Base-by-base conservation (phyloP, 2,888 invertebrate species). In the Diarsia brunnea region DNA sequence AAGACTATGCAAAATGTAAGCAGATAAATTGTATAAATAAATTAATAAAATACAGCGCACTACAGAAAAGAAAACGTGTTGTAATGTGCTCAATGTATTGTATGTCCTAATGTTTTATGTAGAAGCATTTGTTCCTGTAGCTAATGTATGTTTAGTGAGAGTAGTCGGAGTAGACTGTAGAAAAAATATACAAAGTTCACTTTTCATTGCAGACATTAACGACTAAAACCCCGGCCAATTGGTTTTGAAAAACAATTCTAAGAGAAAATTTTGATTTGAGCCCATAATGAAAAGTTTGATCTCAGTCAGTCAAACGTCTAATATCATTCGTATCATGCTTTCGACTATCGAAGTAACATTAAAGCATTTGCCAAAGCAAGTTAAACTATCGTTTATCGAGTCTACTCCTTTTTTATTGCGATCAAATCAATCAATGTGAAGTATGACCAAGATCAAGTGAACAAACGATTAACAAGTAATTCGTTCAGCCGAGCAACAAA, bases 401-500 rank as follows among this genome's bases (percentile, higher is more conserved):
- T 93, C 95, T 95, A 95, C 94, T 93, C 94, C 93, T 92, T 92
- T 89, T 81, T 89, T 90, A 90, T 89, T 91, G 95, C 94, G 95
- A 95, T 94, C 94, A 93, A 93, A 94, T 93, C 93, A 92, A 94
- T 93, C 91, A 93, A 90, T 93, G 95, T 95, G 95, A 95, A 92
- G 91, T 93, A 96, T 95, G 95, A 94, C 92, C 94, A 93, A 94
- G 92, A 94, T 93, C 91, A 90, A 93, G 95, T 96, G 95, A 95
- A 91, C 90, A 93, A 92, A 94, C 92, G 90, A 91, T 92, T 93
- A 92, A 88, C 92, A 94, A 94, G 95, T 96, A 96, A 96, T 93
- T 94, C 90, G 93, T 94, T 93, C 94, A 95, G 96, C 95, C 92
- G 95, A 95, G 94, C 95, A 95, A 93, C 93, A 92, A 94, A 94